Base-by-base conservation (phyloP, 2,797 vertebrate genomes). In the Hozukius guyotensis region DNA sequence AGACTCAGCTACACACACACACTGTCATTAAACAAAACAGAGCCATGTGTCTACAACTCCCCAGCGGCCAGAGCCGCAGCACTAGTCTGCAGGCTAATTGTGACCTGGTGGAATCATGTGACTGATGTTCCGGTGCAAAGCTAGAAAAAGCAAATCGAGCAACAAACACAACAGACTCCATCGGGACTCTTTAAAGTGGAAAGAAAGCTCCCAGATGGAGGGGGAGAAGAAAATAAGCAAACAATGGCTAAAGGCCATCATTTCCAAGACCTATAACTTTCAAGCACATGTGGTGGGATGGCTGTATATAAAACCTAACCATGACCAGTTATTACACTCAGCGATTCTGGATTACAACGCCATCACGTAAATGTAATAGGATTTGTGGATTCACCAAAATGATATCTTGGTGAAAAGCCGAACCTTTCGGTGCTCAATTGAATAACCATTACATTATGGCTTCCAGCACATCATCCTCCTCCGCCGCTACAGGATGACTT, bases 21-120 rank as follows among this genome's bases (percentile, higher is more conserved):
- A 64, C 77, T 86, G 91, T 93, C 90, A 94, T 93, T 94, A 93
- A 90, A 90, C 89, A 92, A 93, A 94, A 93, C 92, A 92, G 85
- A 93, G 88, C 93, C 88, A 93, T 93, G 91, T 93, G 91, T 93
- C 84, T 86, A 74, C 81, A 85, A 60, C 85, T 90, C 89, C 88
- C 85, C 72, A 77, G 75, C 9, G 87, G 73, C 89, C 75, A 60
- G 78, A 27, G 78, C 84, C 85, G 83, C 88, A 83, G 87, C 81
- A 42, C 77, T 59, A 70, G 77, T 86, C 81, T 87, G 84, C 64
- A 78, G 87, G 89, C 89, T 92, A 92, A 94, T 92, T 93, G 91
- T 92, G 92, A 93, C 91, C 91, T 87, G 89, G 85, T 91, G 88
- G 86, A 87, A 83, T 88, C 87, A 80, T 86, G 87, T 83, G 86